phyloP scores from a whole-genome alignment of 2,888 invertebrate genomes.

The Acheta domesticus region DNA sequence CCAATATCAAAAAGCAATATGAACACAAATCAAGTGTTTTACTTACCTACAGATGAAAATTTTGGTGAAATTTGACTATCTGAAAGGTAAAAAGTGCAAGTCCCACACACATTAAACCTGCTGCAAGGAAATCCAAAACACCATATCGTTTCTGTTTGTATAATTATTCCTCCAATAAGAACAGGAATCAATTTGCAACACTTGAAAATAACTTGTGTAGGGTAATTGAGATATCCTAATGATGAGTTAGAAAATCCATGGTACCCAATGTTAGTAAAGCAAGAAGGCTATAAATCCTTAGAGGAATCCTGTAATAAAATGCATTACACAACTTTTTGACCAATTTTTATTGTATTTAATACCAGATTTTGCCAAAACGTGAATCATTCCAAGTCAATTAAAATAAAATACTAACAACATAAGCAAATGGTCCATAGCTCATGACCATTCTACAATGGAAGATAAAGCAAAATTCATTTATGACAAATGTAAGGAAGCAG shows the following conservation, averaged over 20 bases:
- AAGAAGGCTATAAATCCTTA: constrained; percentile 73
- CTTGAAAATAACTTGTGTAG: constrained; percentile 95
- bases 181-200: constrained; percentile 97
- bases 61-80: constrained; percentile 58
- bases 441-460: too few species aligned
- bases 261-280: constrained; percentile 88
- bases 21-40: too few species aligned
- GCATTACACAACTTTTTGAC: background rate
- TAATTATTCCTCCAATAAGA: constrained; percentile 87
- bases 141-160: constrained; percentile 86
- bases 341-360: too few species aligned
- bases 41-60: constrained; percentile 55
- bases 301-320: constrained; percentile 68
- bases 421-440: too few species aligned
- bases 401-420: too few species aligned
- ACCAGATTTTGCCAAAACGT: too few species aligned
- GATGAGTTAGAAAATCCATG: constrained; percentile 94
- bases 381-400: too few species aligned
- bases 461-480: too few species aligned
- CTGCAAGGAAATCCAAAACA: constrained; percentile 77
- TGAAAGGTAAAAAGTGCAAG: constrained; percentile 85
- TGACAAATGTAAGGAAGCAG: too few species aligned
- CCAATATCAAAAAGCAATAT: too few species aligned
- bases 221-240: constrained; percentile 91
- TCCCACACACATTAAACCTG: constrained; percentile 82